Percentiles rank a stretch among this genome's conserved stretches.
phyloP scores from a whole-genome alignment of 2,113 vertebrate species.

The Hydrochoerus hydrochaeris region DNA sequence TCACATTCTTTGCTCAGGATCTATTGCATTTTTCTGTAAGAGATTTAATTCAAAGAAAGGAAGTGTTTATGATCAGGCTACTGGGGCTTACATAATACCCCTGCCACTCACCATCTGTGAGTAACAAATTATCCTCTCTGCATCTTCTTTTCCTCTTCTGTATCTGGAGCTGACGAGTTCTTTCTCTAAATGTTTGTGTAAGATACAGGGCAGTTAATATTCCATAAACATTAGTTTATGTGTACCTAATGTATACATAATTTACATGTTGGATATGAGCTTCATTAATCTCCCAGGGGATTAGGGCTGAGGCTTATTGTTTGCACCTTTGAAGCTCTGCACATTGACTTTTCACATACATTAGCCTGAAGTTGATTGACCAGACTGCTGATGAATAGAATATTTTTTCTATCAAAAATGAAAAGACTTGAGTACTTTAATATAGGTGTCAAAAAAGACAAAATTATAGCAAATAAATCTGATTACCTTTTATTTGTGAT shows the following conservation, averaged over 20 bases:
- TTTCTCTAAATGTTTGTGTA: not conserved
- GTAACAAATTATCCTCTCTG: not conserved
- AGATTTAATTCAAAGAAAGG: slow-evolving; percentile 11
- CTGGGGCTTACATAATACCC: not conserved
- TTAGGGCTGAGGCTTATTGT: not conserved
- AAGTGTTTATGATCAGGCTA: not conserved
- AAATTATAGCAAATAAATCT: not conserved
- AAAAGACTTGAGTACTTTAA: slow-evolving; percentile 27
- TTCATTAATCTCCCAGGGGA: not conserved
- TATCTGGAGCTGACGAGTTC: slow-evolving; percentile 22
- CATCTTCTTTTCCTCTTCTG: not conserved
- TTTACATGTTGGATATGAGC: not conserved
- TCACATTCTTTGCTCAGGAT: slow-evolving; percentile 14
- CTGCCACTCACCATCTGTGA: not conserved
- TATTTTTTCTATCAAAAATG: not conserved
- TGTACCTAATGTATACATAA: too few species aligned
- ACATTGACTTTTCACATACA: slow-evolving; percentile 13
- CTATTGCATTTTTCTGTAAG: not conserved
- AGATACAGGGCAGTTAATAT: not conserved
- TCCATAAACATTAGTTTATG: slow-evolving; percentile 20
- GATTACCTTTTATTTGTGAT: not conserved
- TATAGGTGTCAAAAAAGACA: not conserved
- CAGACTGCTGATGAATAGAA: not conserved
- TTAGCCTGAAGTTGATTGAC: slow-evolving; percentile 27
- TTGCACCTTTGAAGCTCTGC: not conserved